A percentile compares a stretch with the other conserved stretches of the same genome.
phyloP scores from a whole-genome alignment of 2,113 vertebrate genomes.

The Cricetomys ansorgei region DNA sequence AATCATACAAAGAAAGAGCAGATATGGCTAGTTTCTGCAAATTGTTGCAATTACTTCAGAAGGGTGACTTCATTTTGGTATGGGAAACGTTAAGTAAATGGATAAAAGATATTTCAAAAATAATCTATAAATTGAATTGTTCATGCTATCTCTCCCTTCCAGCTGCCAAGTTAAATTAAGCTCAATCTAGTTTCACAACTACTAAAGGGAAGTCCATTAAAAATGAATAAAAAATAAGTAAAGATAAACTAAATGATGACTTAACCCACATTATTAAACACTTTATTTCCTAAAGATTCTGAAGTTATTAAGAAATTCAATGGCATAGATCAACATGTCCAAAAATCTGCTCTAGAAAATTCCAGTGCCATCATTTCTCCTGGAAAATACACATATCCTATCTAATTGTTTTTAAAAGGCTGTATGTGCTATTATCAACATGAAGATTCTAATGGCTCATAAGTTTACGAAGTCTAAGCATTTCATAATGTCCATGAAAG shows the following conservation, averaged over 20 bases:
- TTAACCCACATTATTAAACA: constrained; percentile 3
- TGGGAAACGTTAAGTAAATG: background rate
- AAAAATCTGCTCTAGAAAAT: constrained; percentile 1
- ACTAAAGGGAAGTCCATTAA: constrained; percentile 47
- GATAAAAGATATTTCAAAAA: constrained; percentile 51
- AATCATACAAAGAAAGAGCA: background rate
- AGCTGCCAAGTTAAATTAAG: constrained; percentile 51
- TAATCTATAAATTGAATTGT: constrained; percentile 44
- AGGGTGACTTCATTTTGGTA: background rate
- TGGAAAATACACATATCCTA: background rate
- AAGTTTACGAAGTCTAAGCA: background rate
- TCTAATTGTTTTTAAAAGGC: background rate
- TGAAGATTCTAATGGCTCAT: background rate
- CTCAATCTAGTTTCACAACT: constrained; percentile 24
- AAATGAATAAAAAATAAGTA: constrained; percentile 61
- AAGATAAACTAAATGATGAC: constrained; percentile 53
- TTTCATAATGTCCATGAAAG: background rate
- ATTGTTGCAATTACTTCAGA: constrained; percentile 8
- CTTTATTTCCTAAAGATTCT: constrained; percentile 33
- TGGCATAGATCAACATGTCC: background rate
- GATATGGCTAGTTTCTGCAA: background rate
- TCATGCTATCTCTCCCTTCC: constrained; percentile 28
- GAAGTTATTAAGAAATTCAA: constrained; percentile 34
- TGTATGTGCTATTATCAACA: background rate
- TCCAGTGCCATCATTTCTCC: background rate